Evolutionary conservation across 2,888 invertebrate species (phyloP).

Genomic region (Drosophila algonquin): DNA sequence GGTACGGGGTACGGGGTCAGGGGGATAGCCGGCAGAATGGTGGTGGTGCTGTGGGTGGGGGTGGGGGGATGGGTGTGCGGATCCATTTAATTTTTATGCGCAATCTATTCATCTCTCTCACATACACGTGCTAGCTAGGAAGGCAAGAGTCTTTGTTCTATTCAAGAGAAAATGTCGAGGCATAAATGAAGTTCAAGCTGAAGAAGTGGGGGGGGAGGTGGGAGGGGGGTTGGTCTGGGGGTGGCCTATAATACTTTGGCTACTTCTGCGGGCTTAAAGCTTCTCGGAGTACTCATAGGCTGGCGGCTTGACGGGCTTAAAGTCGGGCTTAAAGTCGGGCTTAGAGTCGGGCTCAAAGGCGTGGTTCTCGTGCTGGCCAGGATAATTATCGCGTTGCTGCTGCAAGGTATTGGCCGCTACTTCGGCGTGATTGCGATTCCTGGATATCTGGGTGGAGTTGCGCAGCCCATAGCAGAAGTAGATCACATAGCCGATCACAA

Average conservation of each 20-base stretch:
- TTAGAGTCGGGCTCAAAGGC: constrained; percentile 81
- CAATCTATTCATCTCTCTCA: constrained; percentile 82
- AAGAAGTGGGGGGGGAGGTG: not conserved
- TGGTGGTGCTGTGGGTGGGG: not conserved
- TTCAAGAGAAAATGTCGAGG: constrained; percentile 34
- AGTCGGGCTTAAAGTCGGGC: constrained; percentile 78
- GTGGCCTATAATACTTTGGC: constrained; percentile 19
- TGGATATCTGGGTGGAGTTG: constrained; percentile 87
- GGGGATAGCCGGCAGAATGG: no score
- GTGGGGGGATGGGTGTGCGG: constrained; percentile 1
- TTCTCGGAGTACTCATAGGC: constrained; percentile 62
- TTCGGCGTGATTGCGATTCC: constrained; percentile 81
- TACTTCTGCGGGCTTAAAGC: constrained; percentile 37
- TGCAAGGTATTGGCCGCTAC: constrained; percentile 56
- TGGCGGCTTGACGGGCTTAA: constrained; percentile 63
- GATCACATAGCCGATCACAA: constrained; percentile 92
- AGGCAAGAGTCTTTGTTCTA: constrained; percentile 35
- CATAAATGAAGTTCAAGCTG: constrained; percentile 26
- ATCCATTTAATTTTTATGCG: constrained; percentile 78
- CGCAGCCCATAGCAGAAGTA: constrained; percentile 94
- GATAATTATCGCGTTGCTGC: constrained; percentile 6
- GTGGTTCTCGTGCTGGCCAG: constrained; percentile 70
- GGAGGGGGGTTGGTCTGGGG: not conserved
- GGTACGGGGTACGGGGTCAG: not conserved
- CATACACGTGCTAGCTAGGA: constrained; percentile 62